These are phyloP conservation scores for Acrocephalus arundinaceus DNA, from an alignment of 2,113 vertebrate species.

Conservation along the genomic window DNA sequence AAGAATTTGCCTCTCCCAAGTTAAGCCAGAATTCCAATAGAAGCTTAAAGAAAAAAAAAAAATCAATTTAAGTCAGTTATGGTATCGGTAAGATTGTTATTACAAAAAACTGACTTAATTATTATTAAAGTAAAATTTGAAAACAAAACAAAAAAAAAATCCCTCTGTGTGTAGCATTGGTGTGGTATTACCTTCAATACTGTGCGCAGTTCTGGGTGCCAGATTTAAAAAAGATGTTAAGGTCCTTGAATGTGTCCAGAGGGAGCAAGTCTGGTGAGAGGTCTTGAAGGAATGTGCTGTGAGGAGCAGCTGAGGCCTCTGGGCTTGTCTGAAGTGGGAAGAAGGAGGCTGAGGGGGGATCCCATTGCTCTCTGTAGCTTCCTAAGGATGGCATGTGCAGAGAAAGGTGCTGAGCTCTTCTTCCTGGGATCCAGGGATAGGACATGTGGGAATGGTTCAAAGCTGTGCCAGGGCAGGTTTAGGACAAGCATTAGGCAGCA, in stretches of 20 bases:
- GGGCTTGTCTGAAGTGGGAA: too few relatives aligned
- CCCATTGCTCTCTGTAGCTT: too few relatives aligned
- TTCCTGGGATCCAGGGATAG: too few relatives aligned
- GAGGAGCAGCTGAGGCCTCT: too few relatives aligned
- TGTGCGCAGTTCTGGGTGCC: too few relatives aligned
- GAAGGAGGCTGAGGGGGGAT: too few relatives aligned
- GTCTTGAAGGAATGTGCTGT: background rate
- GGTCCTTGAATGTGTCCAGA: background rate
- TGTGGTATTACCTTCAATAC: background rate
- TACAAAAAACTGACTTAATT: background rate
- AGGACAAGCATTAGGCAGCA: background rate
- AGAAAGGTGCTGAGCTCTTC: too few relatives aligned
- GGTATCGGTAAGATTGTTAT: background rate
- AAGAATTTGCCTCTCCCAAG: constrained; percentile 80
- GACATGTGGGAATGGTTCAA: too few relatives aligned
- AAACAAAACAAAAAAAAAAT: background rate
- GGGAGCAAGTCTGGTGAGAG: background rate
- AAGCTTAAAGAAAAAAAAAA: background rate
- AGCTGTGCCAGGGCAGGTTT: too few relatives aligned
- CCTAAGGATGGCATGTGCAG: too few relatives aligned
- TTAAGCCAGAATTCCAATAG: constrained; percentile 61
- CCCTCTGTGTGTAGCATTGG: background rate
- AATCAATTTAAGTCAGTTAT: background rate
- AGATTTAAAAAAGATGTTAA: background rate
- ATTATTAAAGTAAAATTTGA: background rate